Percentiles rank a stretch among this genome's conserved stretches.
phyloP scores from a whole-genome alignment of 2,888 invertebrate species.

The Noctua janthe region DNA sequence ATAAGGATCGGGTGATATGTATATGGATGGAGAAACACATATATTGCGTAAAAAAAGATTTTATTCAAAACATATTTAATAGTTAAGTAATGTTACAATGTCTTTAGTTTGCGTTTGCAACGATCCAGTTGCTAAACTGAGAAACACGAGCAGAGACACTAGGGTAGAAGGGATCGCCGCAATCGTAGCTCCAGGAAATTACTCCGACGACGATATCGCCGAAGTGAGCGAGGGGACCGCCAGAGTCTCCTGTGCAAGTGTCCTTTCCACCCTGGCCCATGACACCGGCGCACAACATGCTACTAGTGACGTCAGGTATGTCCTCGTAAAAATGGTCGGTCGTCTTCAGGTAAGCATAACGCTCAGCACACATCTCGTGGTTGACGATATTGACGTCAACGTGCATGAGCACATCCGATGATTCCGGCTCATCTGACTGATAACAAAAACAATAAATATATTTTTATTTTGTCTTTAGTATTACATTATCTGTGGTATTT shows the following conservation, averaged over 20 bases:
- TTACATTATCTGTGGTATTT: neutral
- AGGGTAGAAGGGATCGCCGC: constrained; percentile 85
- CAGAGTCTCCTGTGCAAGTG: constrained; percentile 87
- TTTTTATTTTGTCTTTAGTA: no score
- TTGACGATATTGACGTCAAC: constrained; percentile 72
- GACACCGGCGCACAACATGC: constrained; percentile 78
- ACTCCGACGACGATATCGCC: constrained; percentile 82
- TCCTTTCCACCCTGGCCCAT: constrained; percentile 73
- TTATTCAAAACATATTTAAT: no score
- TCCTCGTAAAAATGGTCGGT: constrained; percentile 43
- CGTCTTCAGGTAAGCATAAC: constrained; percentile 67
- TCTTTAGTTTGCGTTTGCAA: constrained; percentile 47
- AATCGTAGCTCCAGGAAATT: constrained; percentile 87
- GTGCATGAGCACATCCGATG: constrained; percentile 24
- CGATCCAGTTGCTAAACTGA: constrained; percentile 76
- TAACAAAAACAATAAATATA: no score
- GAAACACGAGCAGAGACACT: constrained; percentile 87
- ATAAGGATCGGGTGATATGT: no score
- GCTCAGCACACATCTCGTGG: constrained; percentile 70
- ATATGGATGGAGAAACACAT: no score
- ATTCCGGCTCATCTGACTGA: no score
- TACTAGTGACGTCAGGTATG: constrained; percentile 62
- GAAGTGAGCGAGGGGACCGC: constrained; percentile 84
- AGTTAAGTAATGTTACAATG: no score
- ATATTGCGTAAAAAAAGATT: no score